phyloP scores from a whole-genome alignment of 2,113 vertebrate genomes.

The Rostratula benghalensis region DNA sequence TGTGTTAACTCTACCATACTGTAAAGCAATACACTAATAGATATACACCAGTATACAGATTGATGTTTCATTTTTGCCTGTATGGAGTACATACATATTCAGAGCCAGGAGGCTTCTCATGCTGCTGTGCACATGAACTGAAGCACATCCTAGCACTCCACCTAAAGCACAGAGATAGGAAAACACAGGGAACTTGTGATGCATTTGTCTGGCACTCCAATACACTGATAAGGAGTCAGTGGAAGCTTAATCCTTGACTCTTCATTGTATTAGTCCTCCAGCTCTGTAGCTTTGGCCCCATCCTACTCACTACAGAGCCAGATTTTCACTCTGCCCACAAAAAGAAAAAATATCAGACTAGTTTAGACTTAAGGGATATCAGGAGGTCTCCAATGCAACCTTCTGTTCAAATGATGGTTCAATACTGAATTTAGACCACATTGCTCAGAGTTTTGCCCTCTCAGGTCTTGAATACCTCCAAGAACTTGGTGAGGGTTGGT shows the following conservation, averaged over 20 bases:
- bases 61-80: background rate
- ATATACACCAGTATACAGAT: background rate
- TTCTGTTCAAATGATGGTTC: background rate
- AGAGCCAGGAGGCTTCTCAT: background rate
- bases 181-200: background rate
- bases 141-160: background rate
- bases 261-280: background rate
- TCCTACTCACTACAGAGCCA: background rate
- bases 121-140: background rate
- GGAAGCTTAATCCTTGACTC: background rate
- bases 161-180: background rate
- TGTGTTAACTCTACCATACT: background rate
- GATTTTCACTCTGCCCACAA: background rate
- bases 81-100: accelerated
- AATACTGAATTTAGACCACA: background rate
- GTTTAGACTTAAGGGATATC: background rate
- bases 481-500: background rate
- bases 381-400: background rate
- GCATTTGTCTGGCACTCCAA: background rate
- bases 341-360: background rate
- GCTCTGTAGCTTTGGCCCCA: background rate
- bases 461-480: background rate
- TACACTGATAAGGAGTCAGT: background rate
- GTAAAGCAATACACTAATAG: background rate
- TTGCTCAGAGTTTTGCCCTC: background rate